Conservation (phyloP, 2,888 invertebrate genomes). For the Drosophila lutescens region DNA sequence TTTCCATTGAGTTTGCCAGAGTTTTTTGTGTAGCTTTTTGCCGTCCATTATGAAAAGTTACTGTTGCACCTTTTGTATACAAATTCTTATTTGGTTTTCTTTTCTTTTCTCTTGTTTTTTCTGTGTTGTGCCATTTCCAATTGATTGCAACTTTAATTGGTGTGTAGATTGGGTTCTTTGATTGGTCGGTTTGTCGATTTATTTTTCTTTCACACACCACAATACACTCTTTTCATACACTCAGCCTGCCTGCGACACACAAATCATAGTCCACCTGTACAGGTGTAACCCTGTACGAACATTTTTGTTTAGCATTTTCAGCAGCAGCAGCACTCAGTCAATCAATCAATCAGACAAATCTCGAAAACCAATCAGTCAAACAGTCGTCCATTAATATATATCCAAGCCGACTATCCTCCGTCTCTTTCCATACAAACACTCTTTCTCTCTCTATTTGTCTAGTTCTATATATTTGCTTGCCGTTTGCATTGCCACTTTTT, state of each 20-base stretch:
- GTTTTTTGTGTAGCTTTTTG: constrained; percentile 32
- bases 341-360: constrained; percentile 58
- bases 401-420: constrained; percentile 56
- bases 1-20: constrained; percentile 20
- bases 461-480: constrained; percentile 59
- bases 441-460: constrained; percentile 37
- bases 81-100: constrained; percentile 50
- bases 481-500: constrained; percentile 51
- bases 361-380: constrained; percentile 66
- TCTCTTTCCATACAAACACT: constrained; percentile 16
- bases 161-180: constrained; percentile 68
- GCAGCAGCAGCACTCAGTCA: constrained; percentile 65
- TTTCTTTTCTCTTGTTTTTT: constrained; percentile 14
- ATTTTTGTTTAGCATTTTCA: constrained; percentile 69
- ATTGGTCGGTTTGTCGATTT: constrained; percentile 44
- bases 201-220: constrained; percentile 50
- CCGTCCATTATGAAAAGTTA: constrained; percentile 39
- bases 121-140: constrained; percentile 38
- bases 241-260: constrained; percentile 1
- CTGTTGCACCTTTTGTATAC: constrained; percentile 52
- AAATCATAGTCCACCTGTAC: constrained; percentile 3
- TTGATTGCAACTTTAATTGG: constrained; percentile 67
- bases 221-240: constrained; percentile 27
- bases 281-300: constrained; percentile 11
- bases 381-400: constrained; percentile 77